phyloP scores from a whole-genome alignment of 1,140 invertebrate species.

The Nasonia vitripennis region DNA sequence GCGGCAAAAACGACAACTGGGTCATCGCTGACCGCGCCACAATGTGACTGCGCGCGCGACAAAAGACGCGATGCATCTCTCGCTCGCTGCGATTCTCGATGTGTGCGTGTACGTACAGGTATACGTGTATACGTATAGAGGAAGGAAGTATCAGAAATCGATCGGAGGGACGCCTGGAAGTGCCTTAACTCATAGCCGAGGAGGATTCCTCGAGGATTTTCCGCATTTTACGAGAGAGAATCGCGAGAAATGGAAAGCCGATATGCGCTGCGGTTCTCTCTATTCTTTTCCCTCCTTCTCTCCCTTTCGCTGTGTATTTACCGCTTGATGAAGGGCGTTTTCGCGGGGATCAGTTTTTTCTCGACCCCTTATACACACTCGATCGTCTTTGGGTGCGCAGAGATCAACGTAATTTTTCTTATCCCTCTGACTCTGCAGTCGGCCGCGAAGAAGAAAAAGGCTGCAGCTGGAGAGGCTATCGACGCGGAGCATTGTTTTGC shows the following conservation, averaged over 20 bases:
- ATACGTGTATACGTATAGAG: not conserved
- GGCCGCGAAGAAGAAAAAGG: no score
- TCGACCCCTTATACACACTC: not conserved
- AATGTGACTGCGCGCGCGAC: not conserved
- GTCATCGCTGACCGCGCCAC: not conserved
- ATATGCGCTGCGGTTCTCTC: constrained; percentile 34
- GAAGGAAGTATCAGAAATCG: constrained; percentile 14
- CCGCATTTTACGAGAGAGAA: constrained; percentile 34
- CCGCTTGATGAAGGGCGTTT: not conserved
- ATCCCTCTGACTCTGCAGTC: not conserved
- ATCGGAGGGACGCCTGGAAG: constrained; percentile 44
- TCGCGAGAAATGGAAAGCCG: constrained; percentile 42
- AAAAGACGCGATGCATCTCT: not conserved
- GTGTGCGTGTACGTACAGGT: not conserved
- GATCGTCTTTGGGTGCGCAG: no score
- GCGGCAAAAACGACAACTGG: not conserved
- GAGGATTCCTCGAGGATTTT: constrained; percentile 43
- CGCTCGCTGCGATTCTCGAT: not conserved
- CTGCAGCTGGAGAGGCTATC: not conserved
- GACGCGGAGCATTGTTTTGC: not conserved
- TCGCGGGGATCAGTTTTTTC: not conserved
- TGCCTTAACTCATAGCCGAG: constrained; percentile 45
- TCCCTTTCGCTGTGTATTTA: not conserved
- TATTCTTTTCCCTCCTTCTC: not conserved
- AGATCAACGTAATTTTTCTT: not conserved